Conservation (phyloP, 2,113 vertebrate genomes). For the Amblyopsis rosae region DNA sequence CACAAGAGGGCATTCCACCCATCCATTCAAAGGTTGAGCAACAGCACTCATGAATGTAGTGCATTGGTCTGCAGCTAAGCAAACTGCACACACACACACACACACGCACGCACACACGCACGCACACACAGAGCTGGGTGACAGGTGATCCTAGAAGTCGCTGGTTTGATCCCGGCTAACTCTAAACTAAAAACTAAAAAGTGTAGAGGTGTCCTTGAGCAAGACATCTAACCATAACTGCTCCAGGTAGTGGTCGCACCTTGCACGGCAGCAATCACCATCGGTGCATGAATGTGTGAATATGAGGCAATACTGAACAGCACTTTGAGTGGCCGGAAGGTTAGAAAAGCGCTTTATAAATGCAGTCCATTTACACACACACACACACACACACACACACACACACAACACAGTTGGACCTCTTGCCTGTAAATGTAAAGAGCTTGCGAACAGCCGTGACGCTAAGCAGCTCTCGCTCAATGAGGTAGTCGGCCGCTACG, state of each 20-base stretch:
- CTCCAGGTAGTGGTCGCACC: too few species aligned
- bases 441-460: slow-evolving; percentile 74
- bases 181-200: too few species aligned
- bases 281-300: too few species aligned
- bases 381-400: not conserved
- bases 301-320: too few species aligned
- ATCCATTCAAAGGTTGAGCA: not conserved
- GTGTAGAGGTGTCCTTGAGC: too few species aligned
- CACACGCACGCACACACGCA: not conserved
- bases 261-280: too few species aligned
- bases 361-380: not conserved
- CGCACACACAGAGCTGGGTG: not conserved
- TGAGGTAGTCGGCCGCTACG: slow-evolving; percentile 70
- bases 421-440: slow-evolving; percentile 76
- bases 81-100: not conserved
- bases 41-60: not conserved
- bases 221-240: too few species aligned
- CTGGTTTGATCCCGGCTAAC: too few species aligned
- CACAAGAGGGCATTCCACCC: slow-evolving; percentile 2
- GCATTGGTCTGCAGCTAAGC: too few species aligned
- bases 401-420: not conserved
- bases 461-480: slow-evolving; percentile 68
- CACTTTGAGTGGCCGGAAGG: too few species aligned
- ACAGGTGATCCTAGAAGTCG: too few species aligned
- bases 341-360: too few species aligned